Base-by-base conservation (phyloP, 2,113 vertebrate species). In the Nesoenas mayeri region DNA sequence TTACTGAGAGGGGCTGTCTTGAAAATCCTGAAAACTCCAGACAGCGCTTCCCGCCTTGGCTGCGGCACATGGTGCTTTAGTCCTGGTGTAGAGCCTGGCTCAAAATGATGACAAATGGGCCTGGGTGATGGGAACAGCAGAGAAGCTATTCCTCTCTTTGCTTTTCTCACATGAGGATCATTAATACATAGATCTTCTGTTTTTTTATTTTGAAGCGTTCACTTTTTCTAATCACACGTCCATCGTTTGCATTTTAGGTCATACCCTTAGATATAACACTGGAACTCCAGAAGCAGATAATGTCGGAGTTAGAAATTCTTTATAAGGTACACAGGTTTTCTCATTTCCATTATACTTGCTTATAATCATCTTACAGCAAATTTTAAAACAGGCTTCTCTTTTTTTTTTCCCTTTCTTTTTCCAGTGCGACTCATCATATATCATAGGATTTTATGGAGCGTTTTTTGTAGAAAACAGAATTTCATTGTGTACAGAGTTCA, bases 391-490 rank as follows among this genome's bases (percentile, higher is more conserved):
- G 18, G 15, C 62, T 94, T 15, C 7, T 89, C 85, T 26, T 77
- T 83, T 36, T 47, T 47, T 93, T 66, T 51, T 51, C 40, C 54
- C 40, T 96, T 91, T 96, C 74, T 97, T 87, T 94, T 98, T 98
- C 40, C 98, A 99, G 99, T 99, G 99, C 70, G 99, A 99, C 97
- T 99, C 99, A 4, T 99, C 99, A 2, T 99, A 99, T 96, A 99
- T 99, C 98, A 99, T 99, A 98, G 99, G 99, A 86, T 99, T 99
- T 99, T 99, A 99, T 93, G 99, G 99, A 79, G 99, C 99, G 91
- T 99, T 99, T 98, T 99, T 99, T 96, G 99, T 99, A 89, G 99
- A 99, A 97, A 99, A 99, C 98, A 98, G 99, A 94, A 99, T 99
- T 98, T 99, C 99, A 8, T 98, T 99, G 97, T 99, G 99, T 97